A percentile compares a stretch with the other conserved stretches of the same genome.
phyloP scores from a whole-genome alignment of 2,888 invertebrate species.

The Coremacera marginata region DNA sequence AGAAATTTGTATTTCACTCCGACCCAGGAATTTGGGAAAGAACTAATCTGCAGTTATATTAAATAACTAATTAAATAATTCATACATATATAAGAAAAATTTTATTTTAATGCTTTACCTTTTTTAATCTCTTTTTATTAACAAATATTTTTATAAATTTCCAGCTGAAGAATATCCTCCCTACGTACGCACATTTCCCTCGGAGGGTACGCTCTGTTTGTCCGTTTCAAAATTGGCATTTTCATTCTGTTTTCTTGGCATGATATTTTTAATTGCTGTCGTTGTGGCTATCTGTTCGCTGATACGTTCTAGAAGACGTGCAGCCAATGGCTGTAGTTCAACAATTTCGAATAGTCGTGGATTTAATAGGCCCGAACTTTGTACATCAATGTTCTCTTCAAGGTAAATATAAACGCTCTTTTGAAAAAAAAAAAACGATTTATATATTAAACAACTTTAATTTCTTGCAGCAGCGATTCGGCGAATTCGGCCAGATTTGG shows the following conservation, averaged over 20 bases:
- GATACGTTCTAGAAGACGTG: conserved; percentile 72
- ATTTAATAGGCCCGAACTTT: conserved; percentile 60
- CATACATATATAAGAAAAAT: background rate
- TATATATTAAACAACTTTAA: conserved; percentile 11
- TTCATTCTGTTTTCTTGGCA: conserved; percentile 79
- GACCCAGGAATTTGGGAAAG: no score
- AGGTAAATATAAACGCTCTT: conserved; percentile 47
- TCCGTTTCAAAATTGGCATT: conserved; percentile 83
- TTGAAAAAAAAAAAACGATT: background rate
- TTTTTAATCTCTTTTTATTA: background rate
- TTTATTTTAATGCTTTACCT: background rate
- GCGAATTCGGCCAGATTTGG: conserved; percentile 67
- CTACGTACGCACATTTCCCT: conserved; percentile 57
- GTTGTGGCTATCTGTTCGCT: conserved; percentile 78
- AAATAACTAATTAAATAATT: no score
- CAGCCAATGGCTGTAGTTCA: conserved; percentile 48
- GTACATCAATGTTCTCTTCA: conserved; percentile 67
- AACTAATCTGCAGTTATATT: no score
- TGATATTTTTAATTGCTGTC: conserved; percentile 80
- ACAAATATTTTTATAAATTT: conserved; percentile 38
- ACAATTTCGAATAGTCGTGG: conserved; percentile 54
- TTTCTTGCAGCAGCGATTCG: conserved; percentile 63
- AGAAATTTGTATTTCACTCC: no score
- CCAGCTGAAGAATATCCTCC: conserved; percentile 65
- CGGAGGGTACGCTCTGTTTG: conserved; percentile 74